These are phyloP conservation scores for Achatina immaculata DNA, from an alignment of 1,140 invertebrate species.

Conservation along the genomic window DNA sequence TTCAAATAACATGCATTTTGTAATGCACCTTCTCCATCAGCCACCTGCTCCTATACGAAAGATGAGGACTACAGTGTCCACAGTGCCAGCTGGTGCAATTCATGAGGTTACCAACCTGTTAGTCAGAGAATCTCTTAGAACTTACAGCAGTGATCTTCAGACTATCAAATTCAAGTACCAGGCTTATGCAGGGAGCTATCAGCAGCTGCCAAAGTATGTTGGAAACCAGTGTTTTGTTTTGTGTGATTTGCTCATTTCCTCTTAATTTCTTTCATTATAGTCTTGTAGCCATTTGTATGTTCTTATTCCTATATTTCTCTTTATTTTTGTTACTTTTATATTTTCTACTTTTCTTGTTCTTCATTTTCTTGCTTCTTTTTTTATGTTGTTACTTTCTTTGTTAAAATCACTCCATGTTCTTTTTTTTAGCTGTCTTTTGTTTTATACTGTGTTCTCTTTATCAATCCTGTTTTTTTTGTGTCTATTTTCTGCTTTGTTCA, in stretches of 20 bases:
- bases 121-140: conserved; percentile 87
- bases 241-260: no score
- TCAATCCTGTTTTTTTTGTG: no score
- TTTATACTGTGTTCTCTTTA: no score
- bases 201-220: conserved; percentile 84
- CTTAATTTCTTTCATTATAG: no score
- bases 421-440: background rate
- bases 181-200: conserved; percentile 85
- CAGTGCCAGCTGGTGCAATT: conserved; percentile 74
- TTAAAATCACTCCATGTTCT: background rate
- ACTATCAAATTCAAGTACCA: conserved; percentile 90
- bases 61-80: conserved; percentile 82
- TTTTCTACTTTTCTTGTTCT: background rate
- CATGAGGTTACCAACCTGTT: conserved; percentile 77
- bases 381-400: background rate
- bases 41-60: conserved; percentile 84
- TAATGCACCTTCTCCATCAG: conserved; percentile 69
- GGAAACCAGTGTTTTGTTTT: background rate
- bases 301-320: background rate
- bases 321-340: background rate
- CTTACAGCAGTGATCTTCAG: conserved; percentile 88
- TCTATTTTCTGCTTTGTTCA: no score
- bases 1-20: no score
- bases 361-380: no score
- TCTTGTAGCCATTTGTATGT: no score